A percentile compares a stretch with the other conserved stretches of the same genome.
phyloP scores from a whole-genome alignment of 1,140 invertebrate genomes.

The Matsumurasca onukii region DNA sequence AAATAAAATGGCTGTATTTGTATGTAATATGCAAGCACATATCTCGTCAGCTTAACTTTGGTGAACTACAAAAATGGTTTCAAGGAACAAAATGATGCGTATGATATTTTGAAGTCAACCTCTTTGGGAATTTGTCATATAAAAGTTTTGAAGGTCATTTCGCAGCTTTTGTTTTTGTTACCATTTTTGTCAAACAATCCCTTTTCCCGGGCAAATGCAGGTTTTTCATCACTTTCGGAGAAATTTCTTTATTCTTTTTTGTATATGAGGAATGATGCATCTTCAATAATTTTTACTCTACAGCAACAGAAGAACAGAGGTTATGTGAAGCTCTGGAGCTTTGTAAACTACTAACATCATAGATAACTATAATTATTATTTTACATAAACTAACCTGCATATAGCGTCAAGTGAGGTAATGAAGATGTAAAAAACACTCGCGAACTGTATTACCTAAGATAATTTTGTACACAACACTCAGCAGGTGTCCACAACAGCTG shows the following conservation, averaged over 20 bases:
- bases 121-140: constrained; percentile 23
- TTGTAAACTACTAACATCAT: background rate
- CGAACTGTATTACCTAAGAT: background rate
- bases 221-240: too few relatives aligned
- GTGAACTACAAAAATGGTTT: constrained; percentile 38
- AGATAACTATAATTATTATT: background rate
- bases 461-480: background rate
- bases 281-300: background rate
- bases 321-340: background rate
- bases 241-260: too few relatives aligned
- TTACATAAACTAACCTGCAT: background rate
- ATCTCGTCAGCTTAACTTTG: constrained; percentile 35
- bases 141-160: constrained; percentile 41
- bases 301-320: background rate
- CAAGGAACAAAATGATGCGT: constrained; percentile 35
- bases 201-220: constrained; percentile 43
- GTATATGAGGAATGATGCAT: constrained; percentile 18
- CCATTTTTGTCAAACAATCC: constrained; percentile 41
- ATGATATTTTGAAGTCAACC: constrained; percentile 23
- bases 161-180: constrained; percentile 38
- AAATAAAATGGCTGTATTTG: constrained; percentile 33
- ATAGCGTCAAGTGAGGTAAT: background rate
- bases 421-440: background rate
- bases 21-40: constrained; percentile 36
- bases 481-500: background rate